A percentile compares a stretch with the other conserved stretches of the same genome.
phyloP scores from a whole-genome alignment of 2,797 vertebrate species.

The Arrhamphus sclerolepis region DNA sequence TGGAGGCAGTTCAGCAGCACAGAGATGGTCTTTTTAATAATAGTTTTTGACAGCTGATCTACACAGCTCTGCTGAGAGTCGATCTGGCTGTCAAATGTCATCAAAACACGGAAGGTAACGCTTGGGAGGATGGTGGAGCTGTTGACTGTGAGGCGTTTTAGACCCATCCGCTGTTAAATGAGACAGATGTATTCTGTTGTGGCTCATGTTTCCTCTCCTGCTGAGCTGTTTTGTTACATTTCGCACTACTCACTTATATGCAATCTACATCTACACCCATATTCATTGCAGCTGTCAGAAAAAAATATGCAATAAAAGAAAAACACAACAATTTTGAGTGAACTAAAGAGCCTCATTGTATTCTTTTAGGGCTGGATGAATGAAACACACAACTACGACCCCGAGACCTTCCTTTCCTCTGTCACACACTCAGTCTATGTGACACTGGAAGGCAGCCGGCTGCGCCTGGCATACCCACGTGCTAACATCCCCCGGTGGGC shows the following conservation, averaged over 20 bases:
- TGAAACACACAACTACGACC: conserved; percentile 82
- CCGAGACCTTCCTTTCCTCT: conserved; percentile 84
- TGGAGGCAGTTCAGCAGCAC: neutral
- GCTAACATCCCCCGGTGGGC: conserved; percentile 81
- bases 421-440: conserved; percentile 83
- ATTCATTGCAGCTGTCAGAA: neutral
- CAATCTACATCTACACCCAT: neutral
- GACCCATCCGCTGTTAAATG: conserved; percentile 49
- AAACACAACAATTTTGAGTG: neutral
- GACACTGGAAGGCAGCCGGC: conserved; percentile 76
- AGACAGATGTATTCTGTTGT: conserved; percentile 42
- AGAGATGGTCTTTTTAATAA: conserved; percentile 25
- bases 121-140: no score
- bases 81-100: neutral
- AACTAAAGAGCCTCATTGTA: neutral
- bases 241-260: conserved; percentile 16
- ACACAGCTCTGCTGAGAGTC: conserved; percentile 20
- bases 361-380: conserved; percentile 88
- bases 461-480: conserved; percentile 83
- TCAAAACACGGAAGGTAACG: conserved; percentile 10
- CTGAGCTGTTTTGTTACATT: conserved; percentile 51
- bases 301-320: neutral
- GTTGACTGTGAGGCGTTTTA: conserved; percentile 13
- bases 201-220: conserved; percentile 66
- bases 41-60: conserved; percentile 18